Evolutionary conservation across 2,113 vertebrate genomes (phyloP), one percentile per base, ranked within the genome.

Genomic region (Nyctibius bracteatus): DNA sequence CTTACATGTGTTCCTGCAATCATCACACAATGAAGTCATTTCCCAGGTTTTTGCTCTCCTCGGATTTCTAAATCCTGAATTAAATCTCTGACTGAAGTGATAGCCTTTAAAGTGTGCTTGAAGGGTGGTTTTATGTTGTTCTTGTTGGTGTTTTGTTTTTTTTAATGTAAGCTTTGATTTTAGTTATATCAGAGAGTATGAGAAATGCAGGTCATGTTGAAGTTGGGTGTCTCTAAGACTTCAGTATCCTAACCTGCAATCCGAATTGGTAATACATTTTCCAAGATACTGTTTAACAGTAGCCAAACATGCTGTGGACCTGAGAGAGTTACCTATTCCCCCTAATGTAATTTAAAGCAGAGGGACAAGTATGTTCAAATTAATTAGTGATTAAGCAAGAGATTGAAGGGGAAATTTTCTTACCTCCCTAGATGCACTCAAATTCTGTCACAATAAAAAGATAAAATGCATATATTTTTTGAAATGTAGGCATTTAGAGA

Each of bases 1-100:
- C 63, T 81, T 95, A 96, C 94, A 94, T 43, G 17, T 95, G 95
- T 94, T 96, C 83, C 72, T 78, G 77, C 81, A 95, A 37, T 96
- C 92, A 95, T 92, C 91, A 81, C 91, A 19, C 58, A 58, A 12
- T 86, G 82, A 96, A 93, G 71, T 86, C 0, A 78, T 81, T 95
- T 94, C 91, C 83, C 83, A 92, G 58, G 51, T 94, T 88, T 90
- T 88, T 86, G 14, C 41, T 35, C 5, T 67, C 58, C 62, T 94
- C 10, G 11, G 74, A 55, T 90, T 93, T 82, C 85, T 49, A 77
- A 83, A 78, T 70, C 49, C 49, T 66, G 63, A 84, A 43, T 83
- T 92, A 49, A 73, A 49, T 73, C 49, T 81, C 1, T 0, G 37
- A 33, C 22, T 19, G 62, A 90, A 85, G 30, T 18, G 24, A 65